Evolutionary conservation across 2,888 invertebrate genomes (phyloP), one percentile per base, ranked within the genome.

Genomic region (Phengaris arion): DNA sequence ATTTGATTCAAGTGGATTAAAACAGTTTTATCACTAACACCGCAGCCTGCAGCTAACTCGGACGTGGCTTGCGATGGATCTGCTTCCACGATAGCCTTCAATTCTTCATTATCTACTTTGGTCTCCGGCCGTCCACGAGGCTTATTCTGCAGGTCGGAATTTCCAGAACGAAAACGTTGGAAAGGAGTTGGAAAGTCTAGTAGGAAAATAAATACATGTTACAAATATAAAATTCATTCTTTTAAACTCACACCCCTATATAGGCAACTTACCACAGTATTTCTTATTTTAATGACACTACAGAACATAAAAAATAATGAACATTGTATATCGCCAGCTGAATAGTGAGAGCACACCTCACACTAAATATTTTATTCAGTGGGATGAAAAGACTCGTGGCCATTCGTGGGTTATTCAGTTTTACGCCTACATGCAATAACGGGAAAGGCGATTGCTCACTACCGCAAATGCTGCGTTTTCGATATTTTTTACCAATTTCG

Each of bases 321-420:
- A 64, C 45, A 68, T 45, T 51, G 51, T 64, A 64, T 22, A 48
- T 55, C 55, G 79, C 79, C 79, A 79, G 79, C 81, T 80, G 83
- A 85, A 86, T 85, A 57, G 73, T 74, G 68, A 4, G 35, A 35
- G 4, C 45, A 57, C 74, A 78, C 79, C 72, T 76, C 76, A 68
- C 75, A 76, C 76, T 82, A 80, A 83, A 84, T 84, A 83, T 83
- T 82, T 81, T 79, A 81, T 75, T 68, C 72, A 54, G 73, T 51
- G 76, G 68, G 70, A 80, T 80, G 80, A 78, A 80, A 79, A 68
- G 79, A 73, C 77, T 46, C 57, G 57, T 77, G 74, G 78, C 80
- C 72, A 22, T 79, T 79, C 80, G 80, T 82, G 82, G 78, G 77
- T 81, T 79, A 83, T 84, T 85, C 84, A 81, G 83, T 82, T 84